A percentile compares a stretch with the other conserved stretches of the same genome.
phyloP scores from a whole-genome alignment of 2,797 vertebrate species.

The Alauda arvensis region DNA sequence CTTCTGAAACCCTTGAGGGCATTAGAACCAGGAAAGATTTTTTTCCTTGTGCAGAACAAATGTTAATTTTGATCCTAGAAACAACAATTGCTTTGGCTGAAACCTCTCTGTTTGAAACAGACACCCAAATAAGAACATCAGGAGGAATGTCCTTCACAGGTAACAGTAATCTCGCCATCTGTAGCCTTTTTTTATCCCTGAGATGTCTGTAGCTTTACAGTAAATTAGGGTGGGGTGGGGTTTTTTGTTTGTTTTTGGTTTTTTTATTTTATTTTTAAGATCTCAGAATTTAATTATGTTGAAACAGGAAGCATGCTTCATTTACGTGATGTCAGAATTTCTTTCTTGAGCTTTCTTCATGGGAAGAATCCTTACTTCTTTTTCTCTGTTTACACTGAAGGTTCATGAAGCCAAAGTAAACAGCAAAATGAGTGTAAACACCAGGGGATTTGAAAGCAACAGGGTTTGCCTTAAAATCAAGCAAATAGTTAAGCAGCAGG shows the following conservation, averaged over 20 bases:
- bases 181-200: neutral
- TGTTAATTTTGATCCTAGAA: neutral
- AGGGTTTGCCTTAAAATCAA: neutral
- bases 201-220: neutral
- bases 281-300: neutral
- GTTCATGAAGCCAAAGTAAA: slow-evolving; percentile 35
- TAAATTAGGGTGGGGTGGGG: neutral
- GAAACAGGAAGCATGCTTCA: neutral
- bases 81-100: neutral
- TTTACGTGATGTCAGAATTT: slow-evolving; percentile 1
- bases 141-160: neutral
- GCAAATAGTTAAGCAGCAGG: neutral
- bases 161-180: neutral
- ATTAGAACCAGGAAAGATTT: neutral
- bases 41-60: neutral
- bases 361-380: slow-evolving; percentile 17
- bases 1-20: neutral
- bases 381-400: neutral
- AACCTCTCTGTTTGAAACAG: neutral
- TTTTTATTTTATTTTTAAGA: neutral
- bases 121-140: neutral
- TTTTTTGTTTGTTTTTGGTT: neutral
- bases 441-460: neutral
- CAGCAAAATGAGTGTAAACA: neutral
- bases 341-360: slow-evolving; percentile 4